Conservation (phyloP, 2,113 vertebrate genomes). For the Megaceryle torquata region DNA sequence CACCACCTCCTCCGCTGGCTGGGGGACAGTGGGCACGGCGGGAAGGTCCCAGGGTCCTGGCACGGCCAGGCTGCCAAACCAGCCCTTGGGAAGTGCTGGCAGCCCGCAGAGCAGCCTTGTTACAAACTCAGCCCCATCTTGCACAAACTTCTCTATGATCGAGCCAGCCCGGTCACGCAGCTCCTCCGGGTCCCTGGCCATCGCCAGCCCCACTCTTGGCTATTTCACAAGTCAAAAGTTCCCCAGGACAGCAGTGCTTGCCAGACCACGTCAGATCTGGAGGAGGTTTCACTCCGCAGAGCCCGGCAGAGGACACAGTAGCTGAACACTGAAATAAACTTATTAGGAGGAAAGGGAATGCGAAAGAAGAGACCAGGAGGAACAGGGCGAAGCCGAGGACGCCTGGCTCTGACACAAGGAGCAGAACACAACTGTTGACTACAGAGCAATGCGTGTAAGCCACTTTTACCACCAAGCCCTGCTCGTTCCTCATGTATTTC, state of each 20-base stretch:
- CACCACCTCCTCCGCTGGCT: constrained; percentile 53
- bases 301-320: neutral
- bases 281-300: neutral
- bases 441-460: neutral
- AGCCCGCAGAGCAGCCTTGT: neutral
- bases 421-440: neutral
- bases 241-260: neutral
- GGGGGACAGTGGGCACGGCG: constrained; percentile 31
- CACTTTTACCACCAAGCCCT: neutral
- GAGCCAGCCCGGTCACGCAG: neutral
- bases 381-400: rapidly evolving
- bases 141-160: neutral
- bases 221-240: constrained; percentile 4
- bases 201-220: neutral
- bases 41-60: constrained; percentile 59
- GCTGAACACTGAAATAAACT: neutral
- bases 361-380: neutral
- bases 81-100: constrained; percentile 52
- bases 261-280: neutral
- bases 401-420: neutral
- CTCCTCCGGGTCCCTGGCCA: neutral
- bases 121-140: neutral
- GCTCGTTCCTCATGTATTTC: rapidly evolving
- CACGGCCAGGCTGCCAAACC: constrained; percentile 49
- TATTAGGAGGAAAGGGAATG: neutral